A percentile compares a stretch with the other conserved stretches of the same genome.
phyloP scores from a whole-genome alignment of 2,888 invertebrate species.

The Drosophila atroscutellata region DNA sequence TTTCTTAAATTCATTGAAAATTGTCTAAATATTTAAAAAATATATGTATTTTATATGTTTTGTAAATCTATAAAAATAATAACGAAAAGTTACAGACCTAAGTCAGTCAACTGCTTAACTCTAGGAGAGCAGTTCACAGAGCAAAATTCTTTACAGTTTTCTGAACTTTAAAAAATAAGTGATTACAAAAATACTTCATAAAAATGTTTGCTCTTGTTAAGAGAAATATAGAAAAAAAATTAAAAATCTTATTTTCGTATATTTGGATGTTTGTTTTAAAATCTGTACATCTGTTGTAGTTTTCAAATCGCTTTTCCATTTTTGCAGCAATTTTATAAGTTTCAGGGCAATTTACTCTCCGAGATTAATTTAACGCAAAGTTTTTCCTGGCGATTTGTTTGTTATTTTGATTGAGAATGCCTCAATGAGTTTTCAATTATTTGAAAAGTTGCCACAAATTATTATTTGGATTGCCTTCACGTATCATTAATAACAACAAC shows the following conservation, averaged over 20 bases:
- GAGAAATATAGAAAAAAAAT: not conserved
- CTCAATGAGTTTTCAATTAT: not conserved
- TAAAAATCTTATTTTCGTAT: no score
- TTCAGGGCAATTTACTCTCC: not conserved
- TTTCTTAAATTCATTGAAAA: no score
- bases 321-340: not conserved
- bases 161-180: no score
- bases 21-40: no score
- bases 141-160: no score
- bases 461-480: conserved; percentile 38
- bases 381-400: not conserved
- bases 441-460: not conserved
- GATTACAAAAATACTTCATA: no score
- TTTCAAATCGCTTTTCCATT: not conserved
- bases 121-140: no score
- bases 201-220: not conserved
- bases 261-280: not conserved
- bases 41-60: no score
- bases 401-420: not conserved
- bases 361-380: not conserved
- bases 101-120: no score
- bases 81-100: not conserved
- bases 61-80: fast-evolving
- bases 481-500: conserved; percentile 16
- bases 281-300: not conserved